Base-by-base conservation (phyloP, 2,113 vertebrate genomes). In the Mormyrus iriodes region DNA sequence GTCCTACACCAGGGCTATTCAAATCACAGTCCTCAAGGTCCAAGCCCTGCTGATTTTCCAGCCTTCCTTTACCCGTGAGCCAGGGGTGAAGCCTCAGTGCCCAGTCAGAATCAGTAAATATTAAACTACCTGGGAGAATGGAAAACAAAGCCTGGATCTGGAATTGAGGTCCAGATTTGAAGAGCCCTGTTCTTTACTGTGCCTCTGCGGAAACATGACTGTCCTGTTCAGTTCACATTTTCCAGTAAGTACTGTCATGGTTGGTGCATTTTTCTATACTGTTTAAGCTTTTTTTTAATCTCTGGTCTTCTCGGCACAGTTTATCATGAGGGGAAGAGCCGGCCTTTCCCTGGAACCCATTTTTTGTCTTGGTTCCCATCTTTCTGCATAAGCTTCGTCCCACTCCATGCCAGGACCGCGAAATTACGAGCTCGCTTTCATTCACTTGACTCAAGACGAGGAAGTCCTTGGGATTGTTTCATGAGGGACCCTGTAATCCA, bases 381-480 rank as follows among this genome's bases (percentile, higher is more conserved):
- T 44, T 21, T 27, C 17, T 53, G 1, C n/a, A 19, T 9, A 84
- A 19, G 27, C 10, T 39, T 7, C 21, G 27, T 48, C 1, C 58
- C 6, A n/a, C 58, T 49, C 53, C 35, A 69, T 2, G 2, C 52
- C 79, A 55, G 53, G 76, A 84, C 76, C 12, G 10, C 51, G 17
- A 35, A 89, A 84, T 85, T 24, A 15, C 24, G 12, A 89, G 83
- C 52, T 61, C 39, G 19, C 79, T 89, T 89, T 85, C 51, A 89
- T 84, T 85, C 76, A 39, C 12, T 4, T 5, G 0, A 4, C 5
- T 46, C 48, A 83, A 5, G 5, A 83, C 42, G 79, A 83, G 88
- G 88, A 89, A 84, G 76, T 89, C n/a, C 52, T 85, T 44, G 7
- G 51, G 35, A 35, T 61, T 84, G 79, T 84, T 55, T 85, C 53